Evolutionary conservation across 2,888 invertebrate species (phyloP), one percentile per base, ranked within the genome.

Genomic region (Coleophora deauratella): DNA sequence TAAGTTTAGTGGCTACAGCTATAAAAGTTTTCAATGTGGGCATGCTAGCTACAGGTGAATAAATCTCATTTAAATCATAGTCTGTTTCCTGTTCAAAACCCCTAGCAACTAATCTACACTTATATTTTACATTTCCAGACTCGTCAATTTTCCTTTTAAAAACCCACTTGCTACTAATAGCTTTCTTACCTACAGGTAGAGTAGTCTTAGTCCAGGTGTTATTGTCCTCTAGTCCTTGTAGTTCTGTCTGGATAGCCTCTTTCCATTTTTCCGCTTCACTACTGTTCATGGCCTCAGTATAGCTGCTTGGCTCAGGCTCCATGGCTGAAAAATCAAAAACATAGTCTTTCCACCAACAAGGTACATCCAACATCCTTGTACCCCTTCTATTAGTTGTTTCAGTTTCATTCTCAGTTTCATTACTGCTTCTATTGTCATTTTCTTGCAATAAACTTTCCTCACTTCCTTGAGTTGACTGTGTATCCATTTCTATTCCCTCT

Each of bases 91-190:
- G 28, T 10, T 28, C 38, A 27, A 49, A 49, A 0, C 46, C 47
- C 9, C 47, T 32, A 6, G 47, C 50, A 1, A 50, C 46, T 3
- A 47, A n/a, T 11, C 50, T 35, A 9, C 47, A 46, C 13, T 50
- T 50, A 30, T 42, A 41, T 2, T 30, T 11, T 30, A 11, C 6
- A 11, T 2, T 2, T 4, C 31, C 9, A 28, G n/a, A n/a, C n/a
- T 43, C 13, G 2, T 4, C 8, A 9, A 41, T 7, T 28, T 44
- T 42, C 28, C 33, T 39, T 12, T 38, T 46, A 10, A 46, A 43
- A 0, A 49, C 45, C 49, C 49, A 49, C 9, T 41, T 43, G 9
- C 33, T 37, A 32, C 38, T 40, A 11, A 46, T 12, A 15, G 35
- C 10, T 9, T 39, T 21, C 12, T 14, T 13, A 13, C 31, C 21